Conservation (phyloP, 1,140 invertebrate genomes). For the Tetraneura akinire region DNA sequence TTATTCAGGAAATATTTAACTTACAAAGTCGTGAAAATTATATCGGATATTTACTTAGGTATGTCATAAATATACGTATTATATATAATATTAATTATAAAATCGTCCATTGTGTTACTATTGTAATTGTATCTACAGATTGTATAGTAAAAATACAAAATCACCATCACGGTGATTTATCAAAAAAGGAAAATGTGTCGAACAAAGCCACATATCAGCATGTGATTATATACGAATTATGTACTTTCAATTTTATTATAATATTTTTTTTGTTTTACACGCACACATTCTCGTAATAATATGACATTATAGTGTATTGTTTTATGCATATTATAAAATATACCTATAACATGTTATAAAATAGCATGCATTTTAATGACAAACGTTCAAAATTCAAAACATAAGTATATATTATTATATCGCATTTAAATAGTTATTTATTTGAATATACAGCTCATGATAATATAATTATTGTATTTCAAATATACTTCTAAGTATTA, state of each 20-base stretch:
- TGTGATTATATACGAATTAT: background rate
- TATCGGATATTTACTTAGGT: too few species aligned
- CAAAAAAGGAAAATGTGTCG: background rate
- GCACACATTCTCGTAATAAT: background rate
- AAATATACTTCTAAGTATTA: too few species aligned
- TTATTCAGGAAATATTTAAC: too few species aligned
- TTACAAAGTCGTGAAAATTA: too few species aligned
- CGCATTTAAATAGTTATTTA: slow-evolving; percentile 19
- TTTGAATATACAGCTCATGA: slow-evolving; percentile 47
- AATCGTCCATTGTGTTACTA: background rate
- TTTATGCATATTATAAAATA: too few species aligned
- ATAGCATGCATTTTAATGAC: background rate
- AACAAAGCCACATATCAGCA: background rate
- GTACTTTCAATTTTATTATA: background rate
- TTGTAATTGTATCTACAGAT: background rate
- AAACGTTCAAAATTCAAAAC: background rate
- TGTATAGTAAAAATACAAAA: too few species aligned
- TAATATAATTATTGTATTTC: slow-evolving; percentile 48
- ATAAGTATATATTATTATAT: too few species aligned
- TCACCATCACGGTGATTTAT: background rate
- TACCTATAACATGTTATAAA: background rate
- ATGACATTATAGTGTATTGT: background rate
- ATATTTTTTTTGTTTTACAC: background rate
- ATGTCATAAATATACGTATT: too few species aligned
- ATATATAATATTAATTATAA: too few species aligned